phyloP scores from a whole-genome alignment of 2,113 vertebrate genomes.

The Megaptera novaeangliae region DNA sequence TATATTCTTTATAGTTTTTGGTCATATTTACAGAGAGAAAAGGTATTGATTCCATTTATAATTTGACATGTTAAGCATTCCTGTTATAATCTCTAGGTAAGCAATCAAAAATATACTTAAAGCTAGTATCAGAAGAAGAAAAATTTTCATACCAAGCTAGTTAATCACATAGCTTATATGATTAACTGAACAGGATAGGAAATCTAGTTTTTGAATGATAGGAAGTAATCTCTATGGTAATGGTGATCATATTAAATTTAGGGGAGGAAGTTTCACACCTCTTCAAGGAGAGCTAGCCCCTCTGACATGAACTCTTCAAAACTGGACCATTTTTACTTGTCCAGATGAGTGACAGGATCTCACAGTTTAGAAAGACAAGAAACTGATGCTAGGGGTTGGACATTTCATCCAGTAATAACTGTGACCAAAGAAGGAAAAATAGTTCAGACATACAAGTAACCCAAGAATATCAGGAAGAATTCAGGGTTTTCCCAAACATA shows the following conservation, averaged over 20 bases:
- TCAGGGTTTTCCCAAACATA: not conserved
- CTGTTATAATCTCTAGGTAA: not conserved
- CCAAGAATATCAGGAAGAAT: not conserved
- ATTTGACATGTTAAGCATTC: not conserved
- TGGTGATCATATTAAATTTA: not conserved
- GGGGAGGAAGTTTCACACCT: not conserved
- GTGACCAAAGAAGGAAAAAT: not conserved
- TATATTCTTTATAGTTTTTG: not conserved
- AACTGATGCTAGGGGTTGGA: not conserved
- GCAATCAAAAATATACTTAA: not conserved
- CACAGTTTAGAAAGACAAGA: not conserved
- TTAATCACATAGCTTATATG: not conserved
- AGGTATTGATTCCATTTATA: not conserved
- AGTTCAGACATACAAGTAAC: not conserved
- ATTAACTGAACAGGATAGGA: not conserved
- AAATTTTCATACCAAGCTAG: not conserved
- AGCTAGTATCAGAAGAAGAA: not conserved
- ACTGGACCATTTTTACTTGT: no score
- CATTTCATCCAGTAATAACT: not conserved
- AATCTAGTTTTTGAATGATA: not conserved
- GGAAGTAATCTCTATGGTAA: not conserved
- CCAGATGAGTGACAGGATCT: not conserved
- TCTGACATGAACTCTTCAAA: no score
- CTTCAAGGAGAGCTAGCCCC: not conserved
- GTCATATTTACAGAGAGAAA: not conserved